These are phyloP conservation scores for Macrobrachium nipponense DNA, from an alignment of 1,140 invertebrate species.

Conservation along the genomic window DNA sequence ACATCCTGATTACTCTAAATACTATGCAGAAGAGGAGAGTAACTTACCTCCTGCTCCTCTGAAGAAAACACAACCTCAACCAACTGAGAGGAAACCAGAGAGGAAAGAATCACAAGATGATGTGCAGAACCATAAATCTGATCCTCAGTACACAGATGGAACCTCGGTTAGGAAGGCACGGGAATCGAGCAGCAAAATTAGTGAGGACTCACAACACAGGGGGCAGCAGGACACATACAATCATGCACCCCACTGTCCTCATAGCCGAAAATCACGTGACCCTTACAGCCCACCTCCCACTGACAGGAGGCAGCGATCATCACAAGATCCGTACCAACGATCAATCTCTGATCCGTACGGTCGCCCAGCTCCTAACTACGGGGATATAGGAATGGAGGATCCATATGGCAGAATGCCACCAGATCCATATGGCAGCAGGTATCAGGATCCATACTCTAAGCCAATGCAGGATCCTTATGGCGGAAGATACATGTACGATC, in stretches of 20 bases:
- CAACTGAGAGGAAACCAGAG: too few relatives aligned
- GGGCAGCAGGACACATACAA: not conserved
- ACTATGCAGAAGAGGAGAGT: not conserved
- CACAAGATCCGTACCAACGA: not conserved
- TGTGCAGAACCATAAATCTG: too few relatives aligned
- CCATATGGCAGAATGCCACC: not conserved
- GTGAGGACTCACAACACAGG: not conserved
- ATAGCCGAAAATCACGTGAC: not conserved
- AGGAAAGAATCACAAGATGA: too few relatives aligned
- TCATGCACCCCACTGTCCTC: not conserved
- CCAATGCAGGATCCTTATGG: constrained; percentile 1
- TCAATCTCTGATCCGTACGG: not conserved
- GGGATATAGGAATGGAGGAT: not conserved
- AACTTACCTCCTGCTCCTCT: too few relatives aligned
- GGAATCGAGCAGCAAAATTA: not conserved
- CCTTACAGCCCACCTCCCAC: not conserved
- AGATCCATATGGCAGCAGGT: not conserved
- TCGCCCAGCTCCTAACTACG: not conserved
- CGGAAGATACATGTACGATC: too few relatives aligned
- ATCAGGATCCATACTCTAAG: not conserved
- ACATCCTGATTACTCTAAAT: not conserved
- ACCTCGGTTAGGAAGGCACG: not conserved
- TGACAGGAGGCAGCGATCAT: not conserved
- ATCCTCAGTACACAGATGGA: not conserved
- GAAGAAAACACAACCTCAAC: too few relatives aligned